Conservation (phyloP, 2,797 vertebrate species). For the Diplodus sargus region DNA sequence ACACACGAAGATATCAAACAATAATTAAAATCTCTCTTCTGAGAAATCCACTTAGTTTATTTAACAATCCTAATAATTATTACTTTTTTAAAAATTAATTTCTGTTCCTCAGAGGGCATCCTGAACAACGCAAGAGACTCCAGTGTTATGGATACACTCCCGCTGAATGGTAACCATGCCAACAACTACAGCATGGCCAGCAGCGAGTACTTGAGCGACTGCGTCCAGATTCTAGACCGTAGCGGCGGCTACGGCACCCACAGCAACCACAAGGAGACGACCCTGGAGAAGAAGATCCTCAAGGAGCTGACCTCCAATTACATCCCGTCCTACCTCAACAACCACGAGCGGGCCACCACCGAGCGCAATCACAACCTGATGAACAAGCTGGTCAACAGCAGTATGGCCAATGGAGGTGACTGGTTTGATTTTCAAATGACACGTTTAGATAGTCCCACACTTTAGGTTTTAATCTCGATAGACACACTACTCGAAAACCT, state of each 20-base stretch:
- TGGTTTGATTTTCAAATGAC: neutral
- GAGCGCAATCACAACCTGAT: slow-evolving; percentile 96
- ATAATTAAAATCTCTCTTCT: slow-evolving; percentile 65
- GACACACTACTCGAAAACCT: too few species aligned
- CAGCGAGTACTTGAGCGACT: slow-evolving; percentile 97
- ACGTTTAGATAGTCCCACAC: neutral
- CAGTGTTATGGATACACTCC: slow-evolving; percentile 99
- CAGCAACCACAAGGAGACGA: slow-evolving; percentile 94
- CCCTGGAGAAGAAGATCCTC: slow-evolving; percentile 98
- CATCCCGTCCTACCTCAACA: slow-evolving; percentile 97
- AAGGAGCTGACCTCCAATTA: slow-evolving; percentile 99
- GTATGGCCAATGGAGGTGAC: slow-evolving; percentile 88
- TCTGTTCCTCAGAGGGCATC: slow-evolving; percentile 91
- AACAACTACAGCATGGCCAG: slow-evolving; percentile 98
- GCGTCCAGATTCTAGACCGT: slow-evolving; percentile 95
- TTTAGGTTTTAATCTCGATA: neutral
- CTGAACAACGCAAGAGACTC: slow-evolving; percentile 99
- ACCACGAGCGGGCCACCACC: slow-evolving; percentile 90
- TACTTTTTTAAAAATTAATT: slow-evolving; percentile 30
- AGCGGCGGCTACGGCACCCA: slow-evolving; percentile 85
- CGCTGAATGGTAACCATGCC: slow-evolving; percentile 99
- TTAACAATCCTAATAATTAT: slow-evolving; percentile 53
- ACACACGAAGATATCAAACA: slow-evolving; percentile 53
- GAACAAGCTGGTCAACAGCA: slow-evolving; percentile 95
- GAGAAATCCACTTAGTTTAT: slow-evolving; percentile 51